Conservation (phyloP, 2,797 vertebrate genomes). For the Tenualosa thibaudeaui region DNA sequence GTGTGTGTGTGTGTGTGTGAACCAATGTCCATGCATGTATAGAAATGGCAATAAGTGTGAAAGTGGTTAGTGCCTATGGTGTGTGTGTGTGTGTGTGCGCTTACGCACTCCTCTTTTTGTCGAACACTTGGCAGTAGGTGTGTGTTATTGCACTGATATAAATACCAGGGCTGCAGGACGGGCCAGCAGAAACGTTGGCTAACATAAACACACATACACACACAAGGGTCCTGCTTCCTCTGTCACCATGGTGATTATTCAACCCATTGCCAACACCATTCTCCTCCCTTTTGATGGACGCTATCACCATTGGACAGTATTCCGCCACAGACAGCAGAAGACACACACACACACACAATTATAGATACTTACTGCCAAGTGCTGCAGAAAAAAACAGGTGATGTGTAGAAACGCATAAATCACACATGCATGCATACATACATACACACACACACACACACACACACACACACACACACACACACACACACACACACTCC, state of each 20-base stretch:
- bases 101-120: constrained; percentile 34
- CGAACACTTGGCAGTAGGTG: constrained; percentile 44
- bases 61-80: constrained; percentile 6
- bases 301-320: not conserved
- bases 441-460: not conserved
- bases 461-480: constrained; percentile 7
- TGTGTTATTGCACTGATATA: constrained; percentile 50
- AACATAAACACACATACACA: constrained; percentile 57
- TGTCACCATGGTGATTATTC: not conserved
- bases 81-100: not conserved
- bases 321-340: constrained; percentile 19
- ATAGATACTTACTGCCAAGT: not conserved
- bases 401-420: constrained; percentile 35
- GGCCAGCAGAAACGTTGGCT: constrained; percentile 37
- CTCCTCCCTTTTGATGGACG: not conserved
- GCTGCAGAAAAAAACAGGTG: not conserved
- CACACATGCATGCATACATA: constrained; percentile 21
- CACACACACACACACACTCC: not conserved
- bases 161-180: constrained; percentile 45
- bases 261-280: not conserved
- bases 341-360: constrained; percentile 22
- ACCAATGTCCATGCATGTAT: no score
- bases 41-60: not conserved
- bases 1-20: constrained; percentile 30
- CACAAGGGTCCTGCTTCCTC: not conserved